Conservation (phyloP, 2,113 vertebrate species). For the Hydrolagus affinis region DNA sequence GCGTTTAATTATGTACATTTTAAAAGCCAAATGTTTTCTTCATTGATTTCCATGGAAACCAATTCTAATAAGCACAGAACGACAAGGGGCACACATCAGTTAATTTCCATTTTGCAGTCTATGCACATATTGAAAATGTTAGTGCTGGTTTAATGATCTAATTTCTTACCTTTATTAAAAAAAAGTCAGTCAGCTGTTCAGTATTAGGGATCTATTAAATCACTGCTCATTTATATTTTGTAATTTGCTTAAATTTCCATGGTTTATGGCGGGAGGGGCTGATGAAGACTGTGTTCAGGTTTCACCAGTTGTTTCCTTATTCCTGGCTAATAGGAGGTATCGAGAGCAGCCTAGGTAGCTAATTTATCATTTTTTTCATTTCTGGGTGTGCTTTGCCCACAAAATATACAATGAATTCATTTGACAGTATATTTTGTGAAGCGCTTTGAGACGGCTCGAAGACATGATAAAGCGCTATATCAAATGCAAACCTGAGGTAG, state of each 20-base stretch:
- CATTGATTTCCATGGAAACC: constrained; percentile 8
- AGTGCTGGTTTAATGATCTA: background rate
- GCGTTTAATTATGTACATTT: constrained; percentile 6
- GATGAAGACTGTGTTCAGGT: too few species aligned
- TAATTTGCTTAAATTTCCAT: background rate
- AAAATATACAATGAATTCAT: too few species aligned
- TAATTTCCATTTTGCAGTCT: constrained; percentile 14
- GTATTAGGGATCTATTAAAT: background rate
- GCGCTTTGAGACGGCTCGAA: too few species aligned
- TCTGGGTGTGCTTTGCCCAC: too few species aligned
- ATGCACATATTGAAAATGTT: background rate
- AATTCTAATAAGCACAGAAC: background rate
- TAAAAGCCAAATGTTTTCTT: constrained; percentile 20
- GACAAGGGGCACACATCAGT: constrained; percentile 7
- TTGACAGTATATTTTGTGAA: too few species aligned
- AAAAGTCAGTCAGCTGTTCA: background rate
- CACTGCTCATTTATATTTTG: background rate
- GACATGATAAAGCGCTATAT: too few species aligned
- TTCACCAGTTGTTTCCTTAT: too few species aligned
- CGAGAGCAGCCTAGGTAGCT: too few species aligned
- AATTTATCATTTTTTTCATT: too few species aligned
- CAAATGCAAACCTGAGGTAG: too few species aligned
- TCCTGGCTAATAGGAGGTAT: too few species aligned
- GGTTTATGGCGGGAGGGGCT: too few species aligned
- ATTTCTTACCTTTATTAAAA: background rate